Conservation (phyloP, 2,888 invertebrate species). For the Tolmerus cingulatus region DNA sequence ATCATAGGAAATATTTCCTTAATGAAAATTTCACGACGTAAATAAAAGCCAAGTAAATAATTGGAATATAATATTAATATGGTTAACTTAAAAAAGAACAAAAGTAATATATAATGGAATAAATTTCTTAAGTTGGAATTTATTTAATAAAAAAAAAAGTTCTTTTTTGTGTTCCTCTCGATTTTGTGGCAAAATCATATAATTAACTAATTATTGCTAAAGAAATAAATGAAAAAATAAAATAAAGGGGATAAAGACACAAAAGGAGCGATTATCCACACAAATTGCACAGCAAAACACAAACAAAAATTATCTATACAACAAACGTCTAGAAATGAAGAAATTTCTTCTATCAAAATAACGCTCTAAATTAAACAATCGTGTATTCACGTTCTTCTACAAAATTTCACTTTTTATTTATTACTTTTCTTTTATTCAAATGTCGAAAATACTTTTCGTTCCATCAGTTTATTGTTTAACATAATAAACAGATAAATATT, state of each 20-base stretch:
- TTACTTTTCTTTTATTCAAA: conserved; percentile 19
- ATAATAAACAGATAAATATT: conserved; percentile 25
- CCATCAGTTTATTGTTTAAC: conserved; percentile 38
- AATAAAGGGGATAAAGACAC: not conserved
- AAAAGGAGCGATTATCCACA: not conserved
- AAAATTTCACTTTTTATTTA: conserved; percentile 28
- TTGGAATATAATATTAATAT: not conserved
- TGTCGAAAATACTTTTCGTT: conserved; percentile 35
- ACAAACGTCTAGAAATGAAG: not conserved
- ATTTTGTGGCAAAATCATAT: not conserved
- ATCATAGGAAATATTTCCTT: not conserved
- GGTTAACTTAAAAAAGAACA: not conserved
- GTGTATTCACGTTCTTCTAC: conserved; percentile 3
- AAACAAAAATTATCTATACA: not conserved
- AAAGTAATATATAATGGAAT: not conserved
- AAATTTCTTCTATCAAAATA: not conserved
- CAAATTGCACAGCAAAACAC: not conserved
- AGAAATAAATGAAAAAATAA: not conserved
- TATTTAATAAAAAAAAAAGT: not conserved
- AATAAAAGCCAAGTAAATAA: not conserved
- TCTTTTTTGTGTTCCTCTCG: not conserved
- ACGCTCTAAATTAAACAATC: not conserved
- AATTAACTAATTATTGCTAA: not conserved
- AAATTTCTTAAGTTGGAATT: not conserved
- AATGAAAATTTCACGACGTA: not conserved